Percentiles rank a stretch among this genome's conserved stretches.
These are phyloP conservation scores for Meles meles DNA, from an alignment of 2,113 vertebrate species.

Conservation along the genomic window DNA sequence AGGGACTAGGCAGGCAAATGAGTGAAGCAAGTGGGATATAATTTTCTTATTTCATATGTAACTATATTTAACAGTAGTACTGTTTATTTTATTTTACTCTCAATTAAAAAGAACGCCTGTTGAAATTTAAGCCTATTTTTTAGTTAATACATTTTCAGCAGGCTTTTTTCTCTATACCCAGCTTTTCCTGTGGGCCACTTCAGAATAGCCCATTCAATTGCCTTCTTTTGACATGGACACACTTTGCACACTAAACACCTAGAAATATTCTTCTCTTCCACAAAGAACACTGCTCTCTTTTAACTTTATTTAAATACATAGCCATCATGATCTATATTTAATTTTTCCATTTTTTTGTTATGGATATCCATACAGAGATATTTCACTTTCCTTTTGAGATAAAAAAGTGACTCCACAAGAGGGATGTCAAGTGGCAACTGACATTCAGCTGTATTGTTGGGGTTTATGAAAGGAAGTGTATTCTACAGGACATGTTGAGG, in stretches of 20 bases:
- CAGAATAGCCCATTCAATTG: neutral
- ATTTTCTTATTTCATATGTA: neutral
- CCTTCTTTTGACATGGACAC: neutral
- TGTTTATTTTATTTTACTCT: neutral
- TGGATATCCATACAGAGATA: neutral
- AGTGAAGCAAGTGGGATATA: neutral
- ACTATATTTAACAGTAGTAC: neutral
- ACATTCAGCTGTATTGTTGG: neutral
- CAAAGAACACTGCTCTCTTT: neutral
- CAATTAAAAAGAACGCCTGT: neutral
- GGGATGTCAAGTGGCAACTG: neutral
- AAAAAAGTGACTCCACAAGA: neutral
- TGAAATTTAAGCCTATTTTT: conserved; percentile 1
- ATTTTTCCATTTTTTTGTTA: neutral
- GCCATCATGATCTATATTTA: neutral
- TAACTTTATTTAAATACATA: neutral
- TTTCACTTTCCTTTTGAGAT: neutral
- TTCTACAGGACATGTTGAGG: neutral
- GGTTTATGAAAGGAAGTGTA: neutral
- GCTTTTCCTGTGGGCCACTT: neutral
- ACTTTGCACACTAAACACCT: neutral
- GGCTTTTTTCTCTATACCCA: neutral
- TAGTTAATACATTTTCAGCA: neutral
- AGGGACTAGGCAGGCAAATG: neutral
- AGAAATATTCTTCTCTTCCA: neutral